Percentiles rank a stretch among this genome's conserved stretches.
phyloP scores from a whole-genome alignment of 2,888 invertebrate genomes.

The Dugesia japonica region DNA sequence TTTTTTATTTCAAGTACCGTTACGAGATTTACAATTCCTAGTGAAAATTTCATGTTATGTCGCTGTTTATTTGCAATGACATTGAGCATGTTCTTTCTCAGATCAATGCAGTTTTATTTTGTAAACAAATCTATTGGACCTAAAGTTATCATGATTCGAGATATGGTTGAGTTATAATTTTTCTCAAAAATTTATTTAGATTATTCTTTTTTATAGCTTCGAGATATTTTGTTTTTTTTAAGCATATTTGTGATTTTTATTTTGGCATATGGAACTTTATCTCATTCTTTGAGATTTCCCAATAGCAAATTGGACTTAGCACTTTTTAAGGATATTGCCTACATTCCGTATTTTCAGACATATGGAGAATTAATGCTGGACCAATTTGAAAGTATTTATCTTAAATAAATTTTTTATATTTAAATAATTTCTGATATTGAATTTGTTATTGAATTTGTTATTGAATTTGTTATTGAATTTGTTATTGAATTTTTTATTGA shows the following conservation, averaged over 20 bases:
- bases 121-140: slow-evolving; percentile 45
- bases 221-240: slow-evolving; percentile 20
- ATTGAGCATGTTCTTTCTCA: slow-evolving; percentile 42
- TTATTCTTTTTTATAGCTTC: slow-evolving; percentile 5
- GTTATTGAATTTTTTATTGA: too few species aligned
- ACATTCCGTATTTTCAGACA: slow-evolving; percentile 22
- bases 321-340: slow-evolving; percentile 22
- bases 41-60: slow-evolving; percentile 39
- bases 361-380: slow-evolving; percentile 21
- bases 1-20: slow-evolving; percentile 41
- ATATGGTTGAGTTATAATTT: slow-evolving; percentile 40
- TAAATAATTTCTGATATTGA: too few species aligned
- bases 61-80: slow-evolving; percentile 42
- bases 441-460: too few species aligned
- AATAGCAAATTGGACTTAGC: not conserved
- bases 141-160: slow-evolving; percentile 47
- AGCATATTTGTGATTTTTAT: slow-evolving; percentile 23
- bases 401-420: too few species aligned
- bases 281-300: slow-evolving; percentile 17
- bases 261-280: slow-evolving; percentile 21
- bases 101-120: slow-evolving; percentile 45
- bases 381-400: slow-evolving; percentile 20
- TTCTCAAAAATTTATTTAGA: not conserved
- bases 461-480: too few species aligned
- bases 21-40: slow-evolving; percentile 39